phyloP scores from a whole-genome alignment of 2,888 invertebrate genomes.

The Platycheirus rosarum region DNA sequence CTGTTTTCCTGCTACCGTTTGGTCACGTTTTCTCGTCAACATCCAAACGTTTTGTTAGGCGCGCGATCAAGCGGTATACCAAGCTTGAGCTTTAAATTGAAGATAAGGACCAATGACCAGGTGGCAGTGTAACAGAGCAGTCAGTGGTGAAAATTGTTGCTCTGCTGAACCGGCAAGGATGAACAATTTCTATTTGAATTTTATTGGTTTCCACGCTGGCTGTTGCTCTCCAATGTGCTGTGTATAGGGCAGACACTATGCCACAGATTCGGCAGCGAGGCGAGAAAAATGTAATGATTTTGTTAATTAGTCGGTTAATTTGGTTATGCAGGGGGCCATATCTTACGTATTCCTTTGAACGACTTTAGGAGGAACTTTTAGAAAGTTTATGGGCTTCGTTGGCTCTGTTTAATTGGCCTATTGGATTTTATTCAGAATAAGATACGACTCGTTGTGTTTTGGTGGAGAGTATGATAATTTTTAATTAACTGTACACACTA shows the following conservation, averaged over 20 bases:
- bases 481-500: slow-evolving; percentile 35
- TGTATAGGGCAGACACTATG: slow-evolving; percentile 19
- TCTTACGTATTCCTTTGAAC: slow-evolving; percentile 1
- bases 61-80: slow-evolving; percentile 71
- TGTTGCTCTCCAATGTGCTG: background rate
- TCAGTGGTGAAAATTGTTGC: background rate
- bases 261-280: slow-evolving; percentile 59
- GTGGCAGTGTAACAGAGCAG: slow-evolving; percentile 39
- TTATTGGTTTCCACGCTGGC: slow-evolving; percentile 58
- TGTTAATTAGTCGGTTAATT: slow-evolving; percentile 73
- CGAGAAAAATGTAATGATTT: slow-evolving; percentile 72
- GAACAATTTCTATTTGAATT: slow-evolving; percentile 67
- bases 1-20: slow-evolving; percentile 71
- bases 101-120: slow-evolving; percentile 71
- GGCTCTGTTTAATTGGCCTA: slow-evolving; percentile 49
- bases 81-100: slow-evolving; percentile 15
- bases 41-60: slow-evolving; percentile 71
- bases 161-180: slow-evolving; percentile 32
- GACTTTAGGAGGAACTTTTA: slow-evolving; percentile 46
- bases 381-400: slow-evolving; percentile 70
- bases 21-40: slow-evolving; percentile 74
- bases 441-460: background rate
- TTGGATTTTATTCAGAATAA: slow-evolving; percentile 35
- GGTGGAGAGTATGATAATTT: slow-evolving; percentile 64
- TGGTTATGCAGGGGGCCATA: slow-evolving; percentile 39